phyloP scores from a whole-genome alignment of 2,113 vertebrate species.

The Aspiorhynchus laticeps region DNA sequence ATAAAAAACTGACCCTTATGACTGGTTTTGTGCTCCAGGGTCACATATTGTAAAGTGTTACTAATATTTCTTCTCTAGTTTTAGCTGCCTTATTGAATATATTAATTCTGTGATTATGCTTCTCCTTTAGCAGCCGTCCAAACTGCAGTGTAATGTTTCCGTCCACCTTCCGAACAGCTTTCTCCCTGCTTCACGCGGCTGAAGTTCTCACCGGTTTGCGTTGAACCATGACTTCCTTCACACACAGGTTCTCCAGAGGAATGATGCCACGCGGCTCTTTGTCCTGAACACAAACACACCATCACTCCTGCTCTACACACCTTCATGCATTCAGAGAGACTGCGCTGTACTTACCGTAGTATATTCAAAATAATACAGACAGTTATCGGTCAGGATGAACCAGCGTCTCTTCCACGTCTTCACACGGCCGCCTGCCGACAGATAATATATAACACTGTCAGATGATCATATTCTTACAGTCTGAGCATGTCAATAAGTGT shows the following conservation, averaged over 20 bases:
- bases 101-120: no score
- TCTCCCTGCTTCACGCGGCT: no score
- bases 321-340: slow-evolving; percentile 7
- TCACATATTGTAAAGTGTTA: no score
- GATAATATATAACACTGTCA: neutral
- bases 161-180: no score
- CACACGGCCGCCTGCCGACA: slow-evolving; percentile 73
- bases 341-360: slow-evolving; percentile 68
- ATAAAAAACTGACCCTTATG: no score
- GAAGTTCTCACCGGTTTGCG: slow-evolving; percentile 86
- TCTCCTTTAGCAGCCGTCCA: no score
- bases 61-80: no score
- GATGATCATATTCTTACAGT: neutral
- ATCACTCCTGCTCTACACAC: neutral
- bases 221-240: slow-evolving; percentile 81
- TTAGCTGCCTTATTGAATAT: no score
- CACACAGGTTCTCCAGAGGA: slow-evolving; percentile 89
- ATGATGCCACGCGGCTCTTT: slow-evolving; percentile 96
- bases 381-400: slow-evolving; percentile 83
- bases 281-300: slow-evolving; percentile 76
- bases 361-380: slow-evolving; percentile 79
- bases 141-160: no score
- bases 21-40: no score
- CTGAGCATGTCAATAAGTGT: neutral
- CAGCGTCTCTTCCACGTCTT: slow-evolving; percentile 83